These are phyloP conservation scores for Syndactyla subalaris DNA, from an alignment of 2,797 vertebrate genomes.

Conservation along the genomic window DNA sequence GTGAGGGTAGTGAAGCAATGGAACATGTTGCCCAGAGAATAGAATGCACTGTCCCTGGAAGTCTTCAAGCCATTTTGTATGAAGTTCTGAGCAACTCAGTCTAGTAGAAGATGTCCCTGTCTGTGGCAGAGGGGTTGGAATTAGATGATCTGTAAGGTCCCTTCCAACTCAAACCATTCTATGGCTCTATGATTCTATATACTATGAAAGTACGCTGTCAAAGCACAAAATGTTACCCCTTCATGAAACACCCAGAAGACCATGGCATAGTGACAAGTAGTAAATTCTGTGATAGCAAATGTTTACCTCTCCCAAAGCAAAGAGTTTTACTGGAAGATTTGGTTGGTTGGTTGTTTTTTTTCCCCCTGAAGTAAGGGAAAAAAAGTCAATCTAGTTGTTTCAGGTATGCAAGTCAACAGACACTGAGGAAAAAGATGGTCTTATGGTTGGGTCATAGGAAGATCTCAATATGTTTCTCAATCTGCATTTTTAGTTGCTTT, in stretches of 20 bases:
- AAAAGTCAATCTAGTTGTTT: not conserved
- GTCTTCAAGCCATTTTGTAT: not conserved
- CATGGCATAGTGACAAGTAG: not conserved
- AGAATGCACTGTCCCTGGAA: not conserved
- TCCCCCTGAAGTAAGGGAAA: not conserved
- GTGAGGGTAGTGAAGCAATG: not conserved
- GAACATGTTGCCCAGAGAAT: not conserved
- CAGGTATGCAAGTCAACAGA: not conserved
- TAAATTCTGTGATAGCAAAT: not conserved
- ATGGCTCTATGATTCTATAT: not conserved
- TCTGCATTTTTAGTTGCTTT: not conserved
- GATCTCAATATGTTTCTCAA: not conserved
- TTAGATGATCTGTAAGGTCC: not conserved
- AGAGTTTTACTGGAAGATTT: not conserved
- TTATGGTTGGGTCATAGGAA: accelerated
- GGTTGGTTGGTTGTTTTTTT: not conserved
- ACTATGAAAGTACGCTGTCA: not conserved
- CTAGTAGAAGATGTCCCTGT: not conserved
- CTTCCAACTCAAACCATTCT: not conserved
- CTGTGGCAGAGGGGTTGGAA: not conserved
- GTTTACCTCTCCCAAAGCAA: not conserved
- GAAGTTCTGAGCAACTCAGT: not conserved
- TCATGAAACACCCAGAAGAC: not conserved
- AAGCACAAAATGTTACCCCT: not conserved
- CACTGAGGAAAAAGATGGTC: not conserved